These are phyloP conservation scores for Pollenia griseotomentosa DNA, from an alignment of 2,888 invertebrate species.

Conservation along the genomic window DNA sequence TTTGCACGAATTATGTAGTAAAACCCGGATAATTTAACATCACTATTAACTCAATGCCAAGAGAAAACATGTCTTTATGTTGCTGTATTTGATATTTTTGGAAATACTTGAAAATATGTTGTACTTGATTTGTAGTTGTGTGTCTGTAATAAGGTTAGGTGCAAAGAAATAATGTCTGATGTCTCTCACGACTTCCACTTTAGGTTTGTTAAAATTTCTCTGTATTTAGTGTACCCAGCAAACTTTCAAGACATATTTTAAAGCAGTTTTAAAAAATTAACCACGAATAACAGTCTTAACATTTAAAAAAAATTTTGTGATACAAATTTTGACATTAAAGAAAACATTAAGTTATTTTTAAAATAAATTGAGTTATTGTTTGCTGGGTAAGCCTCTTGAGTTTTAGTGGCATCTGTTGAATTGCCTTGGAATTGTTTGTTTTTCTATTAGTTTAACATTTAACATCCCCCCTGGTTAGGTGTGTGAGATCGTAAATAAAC, in stretches of 20 bases:
- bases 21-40: too few species aligned
- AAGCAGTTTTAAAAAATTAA: too few species aligned
- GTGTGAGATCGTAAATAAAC: slow-evolving; percentile 21
- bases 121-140: background rate
- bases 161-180: background rate
- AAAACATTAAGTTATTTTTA: too few species aligned
- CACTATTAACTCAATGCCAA: too few species aligned
- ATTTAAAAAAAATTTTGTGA: too few species aligned
- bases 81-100: background rate
- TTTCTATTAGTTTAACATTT: slow-evolving; percentile 35
- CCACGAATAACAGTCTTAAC: too few species aligned
- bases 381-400: too few species aligned
- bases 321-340: too few species aligned
- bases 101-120: background rate
- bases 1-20: too few species aligned
- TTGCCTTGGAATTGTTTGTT: slow-evolving; percentile 24
- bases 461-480: slow-evolving; percentile 10
- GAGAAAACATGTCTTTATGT: background rate
- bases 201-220: slow-evolving; percentile 46
- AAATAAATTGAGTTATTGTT: too few species aligned
- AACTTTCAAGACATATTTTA: too few species aligned
- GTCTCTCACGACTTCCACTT: slow-evolving; percentile 69
- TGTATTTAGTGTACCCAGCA: background rate
- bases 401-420: background rate
- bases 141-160: background rate